Evolutionary conservation across 2,113 vertebrate species (phyloP), one percentile per base, ranked within the genome.

Genomic region (Ploceus nigricollis): DNA sequence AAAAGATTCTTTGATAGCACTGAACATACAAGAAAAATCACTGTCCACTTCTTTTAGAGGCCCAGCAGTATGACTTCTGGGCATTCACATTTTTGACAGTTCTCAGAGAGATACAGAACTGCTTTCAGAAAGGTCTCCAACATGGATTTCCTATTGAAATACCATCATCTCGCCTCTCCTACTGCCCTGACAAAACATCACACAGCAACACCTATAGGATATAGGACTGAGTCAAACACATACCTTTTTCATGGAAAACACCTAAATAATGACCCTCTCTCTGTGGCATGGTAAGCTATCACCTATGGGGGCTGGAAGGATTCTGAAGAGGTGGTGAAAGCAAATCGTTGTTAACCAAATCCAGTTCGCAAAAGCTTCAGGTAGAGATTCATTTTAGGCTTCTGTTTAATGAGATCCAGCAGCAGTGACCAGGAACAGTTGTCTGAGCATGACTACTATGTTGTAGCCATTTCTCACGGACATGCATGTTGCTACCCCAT

Each of bases 1-100:
- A 94, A 87, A 96, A 94, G 78, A 90, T 45, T 80, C 30, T 86
- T 37, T 88, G 88, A 95, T 73, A 88, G 70, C 58, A 70, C 16
- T 19, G 39, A 88, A 63, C 58, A 72, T 19, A 82, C 18, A 90
- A 86, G 18, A 61, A 58, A 81, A 87, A 63, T 19, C 44, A 47
- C 64, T 40, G 58, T 70, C 82, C 35, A 15, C 47, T 66, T 82
- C 56, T 89, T 65, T 47, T 13, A 83, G 24, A 83, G 39, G 30
- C 11, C 54, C 7, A 35, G 54, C 30, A 78, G 50, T 39, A 39
- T 10, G 68, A 92, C 31, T 89, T 78, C 44, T n/a, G 20, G 30
- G 27, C 30, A 93, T 58, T 33, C n/a, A 42, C 6, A 10, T 50
- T 77, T 88, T 17, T 85, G 21, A 77, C 47, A 92, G 5, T 20